These are phyloP conservation scores for Cryptocheilus praepositus DNA, from an alignment of 2,888 invertebrate species.

Conservation along the genomic window DNA sequence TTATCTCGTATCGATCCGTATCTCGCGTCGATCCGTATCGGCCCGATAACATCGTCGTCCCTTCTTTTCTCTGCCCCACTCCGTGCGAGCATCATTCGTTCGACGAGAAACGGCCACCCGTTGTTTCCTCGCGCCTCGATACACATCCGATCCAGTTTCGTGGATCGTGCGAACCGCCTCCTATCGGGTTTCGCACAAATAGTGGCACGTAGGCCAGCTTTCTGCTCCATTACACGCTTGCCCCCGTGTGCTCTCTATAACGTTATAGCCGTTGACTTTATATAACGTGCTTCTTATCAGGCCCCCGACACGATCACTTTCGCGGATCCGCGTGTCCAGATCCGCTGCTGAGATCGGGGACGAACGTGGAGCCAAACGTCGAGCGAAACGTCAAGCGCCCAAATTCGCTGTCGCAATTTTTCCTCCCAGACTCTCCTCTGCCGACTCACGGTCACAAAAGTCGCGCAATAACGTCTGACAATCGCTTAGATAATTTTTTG, in stretches of 20 bases:
- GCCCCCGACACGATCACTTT: not conserved
- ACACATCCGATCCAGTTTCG: conserved; percentile 60
- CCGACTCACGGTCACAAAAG: no score
- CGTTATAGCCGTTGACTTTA: no score
- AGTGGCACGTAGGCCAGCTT: conserved; percentile 44
- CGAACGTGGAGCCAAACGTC: no score
- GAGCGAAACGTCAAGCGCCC: no score
- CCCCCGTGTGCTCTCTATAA: conserved; percentile 36
- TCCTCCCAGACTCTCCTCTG: no score
- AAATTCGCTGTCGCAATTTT: no score
- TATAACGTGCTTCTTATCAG: no score
- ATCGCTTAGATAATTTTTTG: no score
- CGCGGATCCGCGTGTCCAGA: no score
- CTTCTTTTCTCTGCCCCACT: conserved; percentile 10
- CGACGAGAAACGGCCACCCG: conserved; percentile 33
- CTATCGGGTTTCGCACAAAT: conserved; percentile 60
- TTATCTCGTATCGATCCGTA: conserved; percentile 22
- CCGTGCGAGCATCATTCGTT: conserved; percentile 21
- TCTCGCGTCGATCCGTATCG: conserved; percentile 41
- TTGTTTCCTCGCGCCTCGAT: conserved; percentile 46
- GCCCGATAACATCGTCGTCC: conserved; percentile 37
- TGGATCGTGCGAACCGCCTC: conserved; percentile 58
- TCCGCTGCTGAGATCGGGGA: no score
- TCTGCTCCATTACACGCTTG: conserved; percentile 46
- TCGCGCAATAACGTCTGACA: no score